Evolutionary conservation across 2,113 vertebrate species (phyloP).

Genomic region (Dromas ardeola): DNA sequence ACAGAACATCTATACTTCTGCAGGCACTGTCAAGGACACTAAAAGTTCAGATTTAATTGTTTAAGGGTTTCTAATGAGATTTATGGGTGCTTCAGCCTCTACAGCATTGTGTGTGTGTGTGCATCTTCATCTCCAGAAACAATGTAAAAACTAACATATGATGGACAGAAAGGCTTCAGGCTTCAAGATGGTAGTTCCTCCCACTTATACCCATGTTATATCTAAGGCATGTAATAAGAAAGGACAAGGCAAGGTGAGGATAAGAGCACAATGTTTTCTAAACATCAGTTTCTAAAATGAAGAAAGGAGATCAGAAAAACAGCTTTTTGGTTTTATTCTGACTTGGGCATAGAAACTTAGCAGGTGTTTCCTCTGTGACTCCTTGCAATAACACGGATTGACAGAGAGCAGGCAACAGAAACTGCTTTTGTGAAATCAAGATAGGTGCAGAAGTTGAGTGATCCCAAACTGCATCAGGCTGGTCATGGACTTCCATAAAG

Average conservation of each 20-base stretch:
- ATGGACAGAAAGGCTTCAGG: neutral
- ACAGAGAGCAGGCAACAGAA: neutral
- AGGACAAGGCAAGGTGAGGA: neutral
- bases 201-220: neutral
- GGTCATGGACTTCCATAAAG: neutral
- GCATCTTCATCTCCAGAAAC: neutral
- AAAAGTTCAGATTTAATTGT: neutral
- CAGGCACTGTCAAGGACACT: neutral
- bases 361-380: neutral
- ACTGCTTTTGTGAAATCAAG: neutral
- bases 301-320: neutral
- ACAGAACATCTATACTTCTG: neutral
- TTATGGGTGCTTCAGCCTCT: neutral
- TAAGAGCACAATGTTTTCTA: neutral
- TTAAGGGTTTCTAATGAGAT: neutral
- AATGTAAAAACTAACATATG: neutral
- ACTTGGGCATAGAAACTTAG: neutral
- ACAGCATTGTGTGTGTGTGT: neutral
- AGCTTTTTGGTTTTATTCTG: neutral
- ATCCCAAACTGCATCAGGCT: neutral
- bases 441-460: neutral
- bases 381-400: neutral
- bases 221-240: neutral
- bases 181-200: neutral
- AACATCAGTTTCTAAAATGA: neutral